Base-by-base conservation (phyloP, 2,797 vertebrate species). In the Myripristis jacobus region DNA sequence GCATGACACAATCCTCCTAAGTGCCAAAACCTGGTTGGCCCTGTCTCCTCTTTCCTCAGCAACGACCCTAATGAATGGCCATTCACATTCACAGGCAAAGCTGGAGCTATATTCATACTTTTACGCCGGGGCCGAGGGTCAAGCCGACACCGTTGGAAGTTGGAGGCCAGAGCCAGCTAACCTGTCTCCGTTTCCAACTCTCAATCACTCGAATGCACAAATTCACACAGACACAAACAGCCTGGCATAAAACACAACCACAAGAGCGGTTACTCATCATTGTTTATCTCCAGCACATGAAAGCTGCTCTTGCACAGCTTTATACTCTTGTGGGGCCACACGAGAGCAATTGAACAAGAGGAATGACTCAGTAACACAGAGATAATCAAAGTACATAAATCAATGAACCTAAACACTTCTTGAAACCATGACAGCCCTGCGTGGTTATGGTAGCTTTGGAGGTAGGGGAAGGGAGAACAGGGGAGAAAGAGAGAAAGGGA, bases 31-130 rank as follows among this genome's bases (percentile, higher is more conserved):
- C 88, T 84, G 83, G 81, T 75, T 36, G 70, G 80, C 70, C 82
- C 61, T 65, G 76, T 74, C 78, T 3, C 80, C 87, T 77, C 75
- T 60, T 82, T 79, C 66, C 88, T 67, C 77, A 21, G 82, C 88
- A 70, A 77, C 85, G 44, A 63, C 70, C 55, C 75, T 88, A 81
- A 89, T 92, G 92, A 92, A 93, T 89, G 85, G 83, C 84, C 80
- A 91, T 92, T 93, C 90, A 93, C 80, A 82, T 65, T 44, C 66
- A 15, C 61, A 71, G 80, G 91, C 86, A 91, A 88, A 89, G 88
- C 84, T 59, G 62, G n/a, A 71, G 70, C 66, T 70, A 55, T 83
- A 76, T 84, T 67, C 77, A 75, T 57, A 67, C 86, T 85, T 78
- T 84, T n/a, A 68, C 10, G 5, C 15, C 0, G 58, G 65, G 91